phyloP scores from a whole-genome alignment of 2,113 vertebrate species.

The Charadrius vociferus region DNA sequence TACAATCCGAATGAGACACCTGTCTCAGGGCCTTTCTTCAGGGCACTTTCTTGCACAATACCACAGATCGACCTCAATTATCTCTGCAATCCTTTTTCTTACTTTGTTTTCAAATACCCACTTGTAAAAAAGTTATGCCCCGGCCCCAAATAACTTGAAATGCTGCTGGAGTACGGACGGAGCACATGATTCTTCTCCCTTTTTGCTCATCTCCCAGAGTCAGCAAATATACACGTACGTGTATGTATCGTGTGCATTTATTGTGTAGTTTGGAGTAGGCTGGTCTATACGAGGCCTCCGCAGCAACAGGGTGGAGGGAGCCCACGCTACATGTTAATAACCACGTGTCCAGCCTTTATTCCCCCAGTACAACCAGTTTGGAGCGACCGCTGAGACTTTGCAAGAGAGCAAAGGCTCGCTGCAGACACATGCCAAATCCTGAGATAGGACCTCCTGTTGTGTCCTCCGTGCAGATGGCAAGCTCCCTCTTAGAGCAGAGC shows the following conservation, averaged over 20 bases:
- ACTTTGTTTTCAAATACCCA: conserved; percentile 41
- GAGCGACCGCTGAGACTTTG: rapidly evolving
- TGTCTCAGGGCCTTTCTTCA: conserved; percentile 36
- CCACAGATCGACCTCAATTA: conserved; percentile 4
- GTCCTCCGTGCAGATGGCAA: background rate
- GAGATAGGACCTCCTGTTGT: background rate
- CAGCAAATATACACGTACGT: rapidly evolving
- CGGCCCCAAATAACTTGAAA: background rate
- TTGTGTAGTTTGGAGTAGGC: background rate
- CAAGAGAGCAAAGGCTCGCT: background rate
- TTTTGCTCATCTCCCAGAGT: background rate
- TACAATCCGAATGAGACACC: conserved; percentile 10
- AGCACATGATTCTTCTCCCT: background rate
- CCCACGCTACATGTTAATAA: rapidly evolving
- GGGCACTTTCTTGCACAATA: conserved; percentile 11
- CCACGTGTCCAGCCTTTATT: background rate
- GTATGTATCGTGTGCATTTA: background rate
- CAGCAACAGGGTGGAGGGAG: background rate
- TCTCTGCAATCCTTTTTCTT: conserved; percentile 42
- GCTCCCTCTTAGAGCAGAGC: background rate
- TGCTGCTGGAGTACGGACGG: background rate
- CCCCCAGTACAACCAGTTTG: background rate
- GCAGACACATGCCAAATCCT: background rate
- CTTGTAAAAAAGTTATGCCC: conserved; percentile 18
- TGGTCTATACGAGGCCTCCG: background rate